Base-by-base conservation (phyloP, 2,888 invertebrate species). In the Melieria omissa region DNA sequence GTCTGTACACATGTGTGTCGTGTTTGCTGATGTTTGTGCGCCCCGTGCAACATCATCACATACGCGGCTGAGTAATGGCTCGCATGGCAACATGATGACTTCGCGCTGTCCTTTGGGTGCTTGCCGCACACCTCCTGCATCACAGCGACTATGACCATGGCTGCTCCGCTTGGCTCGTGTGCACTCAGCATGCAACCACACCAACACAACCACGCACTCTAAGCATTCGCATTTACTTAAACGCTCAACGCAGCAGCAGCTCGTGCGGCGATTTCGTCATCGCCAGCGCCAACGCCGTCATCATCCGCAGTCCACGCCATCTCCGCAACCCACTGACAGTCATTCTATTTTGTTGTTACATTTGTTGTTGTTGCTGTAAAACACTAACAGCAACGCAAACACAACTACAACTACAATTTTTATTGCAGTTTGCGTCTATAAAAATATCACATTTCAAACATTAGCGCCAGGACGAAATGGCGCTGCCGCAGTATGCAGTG, bases 31-130 rank as follows among this genome's bases (percentile, higher is more conserved):
- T 55, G 45, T 54, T 8, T 62, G 52, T 62, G 45, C 29, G 45
- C 29, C 29, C 29, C 29, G 29, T 29, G 29, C 29, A 29, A 1
- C 29, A 29, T 29, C 29, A 29, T 29, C 29, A 29, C 29, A 29
- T 29, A 29, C 42, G 42, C 54, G 29, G n/a, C 9, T 14, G 16
- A 58, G 14, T 14, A 8, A 41, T 14, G 47, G n/a, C 66, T 42
- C 58, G 47, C 66, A 58, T 66, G 66, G 58, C 66, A 66, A 58
- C 55, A 58, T 58, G 60, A 46, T 47, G 66, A 66, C 49, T 41
- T 58, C 49, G 60, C 49, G 45, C 57, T 66, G 47, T 65, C 65
- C 55, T 66, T 42, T 47, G 66, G 47, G 47, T 58, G 58, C 66
- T 58, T 58, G 57, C 66, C 47, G 49, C 29, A 58, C 60, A 58